Evolutionary conservation across 2,888 invertebrate species (phyloP).

Genomic region (Operophtera brumata): DNA sequence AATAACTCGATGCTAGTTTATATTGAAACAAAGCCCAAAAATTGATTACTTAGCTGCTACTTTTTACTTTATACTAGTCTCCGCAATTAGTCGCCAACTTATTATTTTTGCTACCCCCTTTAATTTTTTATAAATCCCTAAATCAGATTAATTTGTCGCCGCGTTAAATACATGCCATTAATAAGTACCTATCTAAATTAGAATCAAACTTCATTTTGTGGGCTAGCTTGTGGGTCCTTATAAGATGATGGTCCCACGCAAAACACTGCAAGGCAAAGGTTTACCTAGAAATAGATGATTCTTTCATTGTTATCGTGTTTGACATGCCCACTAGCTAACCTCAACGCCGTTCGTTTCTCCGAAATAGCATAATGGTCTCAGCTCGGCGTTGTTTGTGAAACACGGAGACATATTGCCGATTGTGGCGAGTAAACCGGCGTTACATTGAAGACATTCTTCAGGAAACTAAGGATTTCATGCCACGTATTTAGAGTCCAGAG

Average conservation of each 20-base stretch:
- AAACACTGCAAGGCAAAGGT: constrained; percentile 6
- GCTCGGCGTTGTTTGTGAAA: constrained; percentile 63
- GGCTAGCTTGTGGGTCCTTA: too few relatives aligned
- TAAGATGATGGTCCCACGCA: not conserved
- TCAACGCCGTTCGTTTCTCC: constrained; percentile 41
- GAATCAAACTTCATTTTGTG: too few relatives aligned
- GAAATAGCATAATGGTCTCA: constrained; percentile 54
- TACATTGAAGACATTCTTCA: constrained; percentile 15
- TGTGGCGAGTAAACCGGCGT: constrained; percentile 49
- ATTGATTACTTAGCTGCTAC: too few relatives aligned
- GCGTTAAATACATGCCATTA: too few relatives aligned
- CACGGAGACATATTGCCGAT: constrained; percentile 56
- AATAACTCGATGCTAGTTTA: too few relatives aligned
- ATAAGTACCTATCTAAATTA: too few relatives aligned
- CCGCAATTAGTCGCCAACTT: too few relatives aligned
- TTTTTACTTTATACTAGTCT: too few relatives aligned
- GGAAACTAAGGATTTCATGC: not conserved
- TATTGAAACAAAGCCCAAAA: too few relatives aligned
- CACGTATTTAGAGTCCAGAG: not conserved
- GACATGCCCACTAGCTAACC: constrained; percentile 20
- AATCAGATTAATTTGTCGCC: too few relatives aligned
- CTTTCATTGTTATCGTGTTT: constrained; percentile 15
- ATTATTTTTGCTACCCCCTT: too few relatives aligned
- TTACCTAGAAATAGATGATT: constrained; percentile 12
- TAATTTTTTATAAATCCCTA: too few relatives aligned